Evolutionary conservation across 2,797 vertebrate genomes (phyloP).

Genomic region (Cephalopachus bancanus): DNA sequence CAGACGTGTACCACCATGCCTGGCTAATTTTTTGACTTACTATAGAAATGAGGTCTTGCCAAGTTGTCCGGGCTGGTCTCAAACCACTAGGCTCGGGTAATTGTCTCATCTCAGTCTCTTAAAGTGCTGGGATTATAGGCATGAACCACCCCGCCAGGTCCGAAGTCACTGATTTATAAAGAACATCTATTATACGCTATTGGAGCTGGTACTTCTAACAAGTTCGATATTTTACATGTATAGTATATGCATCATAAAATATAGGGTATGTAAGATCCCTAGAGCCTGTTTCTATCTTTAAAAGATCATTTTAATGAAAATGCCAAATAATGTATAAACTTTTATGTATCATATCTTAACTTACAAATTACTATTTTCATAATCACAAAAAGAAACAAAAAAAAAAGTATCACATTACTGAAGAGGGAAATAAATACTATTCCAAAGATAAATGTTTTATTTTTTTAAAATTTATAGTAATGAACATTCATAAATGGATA

Average conservation of each 20-base stretch:
- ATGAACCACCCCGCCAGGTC: no score
- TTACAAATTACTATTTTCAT: conserved; percentile 53
- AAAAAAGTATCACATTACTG: not conserved
- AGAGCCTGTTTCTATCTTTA: not conserved
- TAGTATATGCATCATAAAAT: not conserved
- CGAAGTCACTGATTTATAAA: not conserved
- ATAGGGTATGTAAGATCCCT: not conserved
- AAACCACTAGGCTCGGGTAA: no score
- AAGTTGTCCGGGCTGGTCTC: no score
- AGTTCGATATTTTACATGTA: not conserved
- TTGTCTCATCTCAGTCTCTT: no score
- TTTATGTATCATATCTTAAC: conserved; percentile 2
- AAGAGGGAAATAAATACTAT: not conserved
- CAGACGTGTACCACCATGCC: no score
- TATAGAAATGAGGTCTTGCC: no score
- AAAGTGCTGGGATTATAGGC: no score
- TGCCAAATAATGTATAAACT: conserved; percentile 31
- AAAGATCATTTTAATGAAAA: conserved; percentile 19
- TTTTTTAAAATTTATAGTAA: not conserved
- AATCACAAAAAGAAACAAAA: not conserved
- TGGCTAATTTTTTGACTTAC: no score
- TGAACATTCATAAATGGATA: not conserved
- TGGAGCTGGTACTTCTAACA: not conserved
- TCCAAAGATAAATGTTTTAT: conserved; percentile 32
- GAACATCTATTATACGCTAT: not conserved